Base-by-base conservation (phyloP, 2,113 vertebrate genomes). In the Gasterosteus aculeatus region DNA sequence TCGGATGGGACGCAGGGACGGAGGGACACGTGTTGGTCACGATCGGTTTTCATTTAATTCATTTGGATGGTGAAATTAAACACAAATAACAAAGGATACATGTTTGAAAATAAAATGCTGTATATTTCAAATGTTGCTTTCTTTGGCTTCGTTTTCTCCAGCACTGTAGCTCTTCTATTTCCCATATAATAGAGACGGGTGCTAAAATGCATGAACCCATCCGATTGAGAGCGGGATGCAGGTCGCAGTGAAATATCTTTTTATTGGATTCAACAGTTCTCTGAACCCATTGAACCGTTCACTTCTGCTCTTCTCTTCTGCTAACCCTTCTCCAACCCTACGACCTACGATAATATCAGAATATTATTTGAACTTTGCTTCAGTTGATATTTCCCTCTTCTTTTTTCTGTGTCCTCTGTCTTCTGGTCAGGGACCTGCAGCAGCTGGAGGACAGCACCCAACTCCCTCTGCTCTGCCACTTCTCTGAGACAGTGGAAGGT, bases 371-470 rank as follows among this genome's bases (percentile, higher is more conserved):
- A 77, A 6, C 57, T 22, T 10, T 49, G 38, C 68, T 0, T 79
- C 49, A 8, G 46, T n/a, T 77, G 54, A 82, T 68, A 58, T 65
- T 42, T 72, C 42, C n/a, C 33, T 9, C 22, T 0, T 15, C 19
- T 16, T 33, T 15, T 22, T 16, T 33, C n/a, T 38, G 38, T 61
- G 15, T 84, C 19, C 10, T 66, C 11, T 72, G 53, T 82, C 63
- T 73, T 82, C 46, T 80, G 47, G 9, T 60, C 92, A 99, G 98
- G 90, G 98, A 99, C 89, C 95, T 99, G 79, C 98, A 99, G 91
- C 98, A 99, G 92, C 84, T 99, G 78, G 98, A 99, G 78, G 98
- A 99, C 91, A 95, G 95, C 87, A 99, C 98, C 35, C 98, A 99
- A 67, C 95, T 99, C 31, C 98, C 98, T 2, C 85, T 99, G 29